Evolutionary conservation across 2,797 vertebrate genomes (phyloP).

Genomic region (Mormyrops boulengeri): DNA sequence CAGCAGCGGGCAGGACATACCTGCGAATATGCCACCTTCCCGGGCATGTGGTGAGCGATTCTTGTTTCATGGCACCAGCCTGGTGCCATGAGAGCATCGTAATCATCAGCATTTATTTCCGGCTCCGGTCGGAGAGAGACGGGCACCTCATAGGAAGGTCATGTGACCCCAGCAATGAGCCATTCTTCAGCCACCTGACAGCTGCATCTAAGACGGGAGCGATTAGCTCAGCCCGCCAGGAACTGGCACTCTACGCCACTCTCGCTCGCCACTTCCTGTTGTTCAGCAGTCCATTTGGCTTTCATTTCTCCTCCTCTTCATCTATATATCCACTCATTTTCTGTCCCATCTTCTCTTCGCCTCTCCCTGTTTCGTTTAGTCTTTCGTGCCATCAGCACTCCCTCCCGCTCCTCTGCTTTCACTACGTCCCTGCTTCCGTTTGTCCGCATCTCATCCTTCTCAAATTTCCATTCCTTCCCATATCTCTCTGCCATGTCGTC

Average conservation of each 20-base stretch:
- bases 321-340: not conserved
- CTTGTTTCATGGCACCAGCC: not conserved
- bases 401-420: not conserved
- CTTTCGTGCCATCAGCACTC: not conserved
- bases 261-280: not conserved
- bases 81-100: not conserved
- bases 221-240: constrained; percentile 53
- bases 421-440: not conserved
- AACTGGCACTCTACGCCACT: not conserved
- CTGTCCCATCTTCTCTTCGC: not conserved
- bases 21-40: not conserved
- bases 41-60: not conserved
- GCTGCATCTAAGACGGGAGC: constrained; percentile 56
- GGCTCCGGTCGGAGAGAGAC: constrained; percentile 58
- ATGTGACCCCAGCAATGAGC: constrained; percentile 54
- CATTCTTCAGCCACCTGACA: constrained; percentile 62
- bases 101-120: constrained; percentile 45
- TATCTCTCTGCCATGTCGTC: not conserved
- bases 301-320: not conserved
- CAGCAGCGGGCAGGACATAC: constrained; percentile 16
- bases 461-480: not conserved
- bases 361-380: not conserved
- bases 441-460: not conserved
- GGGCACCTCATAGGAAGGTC: constrained; percentile 54
- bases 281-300: not conserved